Conservation (phyloP, 2,113 vertebrate species). For the Neoarius graeffei region DNA sequence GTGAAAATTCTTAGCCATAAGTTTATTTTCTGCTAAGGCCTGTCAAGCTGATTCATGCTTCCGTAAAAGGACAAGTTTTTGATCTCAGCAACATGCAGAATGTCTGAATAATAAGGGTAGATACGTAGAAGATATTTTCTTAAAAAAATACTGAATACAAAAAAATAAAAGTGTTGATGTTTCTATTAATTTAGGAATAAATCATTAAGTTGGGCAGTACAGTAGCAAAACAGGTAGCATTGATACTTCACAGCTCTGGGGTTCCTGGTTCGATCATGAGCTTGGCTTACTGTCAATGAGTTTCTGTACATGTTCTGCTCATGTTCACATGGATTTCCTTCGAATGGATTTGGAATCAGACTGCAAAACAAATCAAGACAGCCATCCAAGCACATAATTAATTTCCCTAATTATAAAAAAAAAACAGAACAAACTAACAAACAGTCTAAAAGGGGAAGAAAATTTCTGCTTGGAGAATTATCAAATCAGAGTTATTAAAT, state of each 20-base stretch:
- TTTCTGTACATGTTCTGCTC: not conserved
- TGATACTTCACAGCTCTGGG: not conserved
- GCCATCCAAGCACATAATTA: not conserved
- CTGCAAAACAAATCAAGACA: not conserved
- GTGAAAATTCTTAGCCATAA: conserved; percentile 61
- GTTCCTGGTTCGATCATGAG: not conserved
- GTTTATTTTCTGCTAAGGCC: conserved; percentile 56
- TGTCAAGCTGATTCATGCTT: conserved; percentile 63
- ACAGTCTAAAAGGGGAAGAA: not conserved
- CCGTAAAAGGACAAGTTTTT: conserved; percentile 38
- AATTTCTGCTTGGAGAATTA: not conserved
- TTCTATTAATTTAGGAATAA: not conserved
- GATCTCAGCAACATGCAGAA: conserved; percentile 21
- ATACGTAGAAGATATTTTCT: not conserved
- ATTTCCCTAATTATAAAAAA: not conserved
- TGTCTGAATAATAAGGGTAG: not conserved
- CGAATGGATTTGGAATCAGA: not conserved
- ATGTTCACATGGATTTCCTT: not conserved
- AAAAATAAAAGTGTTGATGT: too few species aligned
- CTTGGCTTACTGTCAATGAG: not conserved
- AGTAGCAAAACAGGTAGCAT: not conserved
- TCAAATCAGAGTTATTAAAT: not conserved
- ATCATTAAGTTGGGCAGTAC: not conserved
- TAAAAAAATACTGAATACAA: not conserved
- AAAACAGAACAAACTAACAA: not conserved